Base-by-base conservation (phyloP, 1,140 invertebrate genomes). In the Calliopsis andreniformis region DNA sequence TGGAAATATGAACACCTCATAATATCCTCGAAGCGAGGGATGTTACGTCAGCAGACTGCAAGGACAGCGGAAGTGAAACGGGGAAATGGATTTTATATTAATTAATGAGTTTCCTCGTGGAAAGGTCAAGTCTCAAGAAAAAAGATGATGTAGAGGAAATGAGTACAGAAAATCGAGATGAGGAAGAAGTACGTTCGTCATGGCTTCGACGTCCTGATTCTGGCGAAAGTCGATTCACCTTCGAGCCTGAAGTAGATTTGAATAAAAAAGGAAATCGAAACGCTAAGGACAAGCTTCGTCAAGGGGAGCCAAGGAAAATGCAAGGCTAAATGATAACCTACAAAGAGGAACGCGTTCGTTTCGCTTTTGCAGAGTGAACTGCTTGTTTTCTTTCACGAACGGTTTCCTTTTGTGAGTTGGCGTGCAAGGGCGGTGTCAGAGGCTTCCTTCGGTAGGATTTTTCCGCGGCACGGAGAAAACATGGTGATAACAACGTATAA, bases 71-170 rank as follows among this genome's bases (percentile, higher is more conserved):
- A 76, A 69, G 25, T 76, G 42, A 61, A 39, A 30, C n/a, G n/a
- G 42, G 25, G 51, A 47, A 67, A 75, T 69, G n/a, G 35, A 59
- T 69, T 76, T 69, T 49, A 61, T 20, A 51, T 42, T 53, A 61
- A 76, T 76, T 76, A 69, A 69, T 32, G 61, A 69, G 16, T 45
- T 51, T n/a, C n/a, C 6, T 16, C 42, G 2, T 1, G 20, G 56
- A 10, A 14, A 42, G 43, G 23, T 47, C 20, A 16, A 25, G 16
- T 5, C 4, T n/a, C 14, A 25, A 20, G 20, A 16, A 63, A 72
- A 70, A 43, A 20, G 12, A 3, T 18, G 6, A 14, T 28, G 55
- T 2, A 6, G 14, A 56, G 71, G 71, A 75, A 75, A 75, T 45
- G 28, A 58, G 25, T 12, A 16, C 20, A 45, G 42, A 30, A 66